Evolutionary conservation across 2,888 invertebrate genomes (phyloP), one percentile per base, ranked within the genome.

Genomic region (Schrankia costaestrigalis): DNA sequence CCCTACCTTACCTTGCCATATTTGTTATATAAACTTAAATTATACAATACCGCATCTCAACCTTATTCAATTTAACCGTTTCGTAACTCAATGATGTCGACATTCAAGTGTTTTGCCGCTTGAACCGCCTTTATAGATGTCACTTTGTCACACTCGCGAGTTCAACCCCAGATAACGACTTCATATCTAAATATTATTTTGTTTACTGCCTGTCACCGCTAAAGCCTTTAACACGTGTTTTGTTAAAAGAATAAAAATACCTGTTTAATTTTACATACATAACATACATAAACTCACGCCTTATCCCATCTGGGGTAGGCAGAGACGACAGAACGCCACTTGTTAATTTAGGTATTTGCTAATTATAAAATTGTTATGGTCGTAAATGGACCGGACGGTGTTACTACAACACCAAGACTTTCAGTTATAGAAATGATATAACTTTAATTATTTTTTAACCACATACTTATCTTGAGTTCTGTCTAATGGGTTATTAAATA

Each of bases 101-200:
- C 63, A 67, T 70, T 75, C 70, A 65, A 79, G 77, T 76, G 69
- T 78, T 78, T 74, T 74, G 70, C 63, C 68, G 70, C 64, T 64
- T 71, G 64, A 74, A 73, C 71, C 71, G 71, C 73, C 65, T 76
- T 77, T 74, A 75, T 73, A 74, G 74, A 74, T 73, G 76, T 79
- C 77, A 79, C 71, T 78, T 78, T 76, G 71, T 76, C 73, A 75
- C 75, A 76, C 69, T 71, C 69, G 54, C 63, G 58, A 70, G 68
- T 68, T 76, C 63, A 69, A 62, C 60, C 62, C 53, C 67, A 72
- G 71, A 71, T 74, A 74, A 76, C 71, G 72, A 61, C 68, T 68
- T 76, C 66, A 74, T 68, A 67, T 62, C 62, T 65, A 62, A 63
- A 58, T 65, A 63, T 56, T 56, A 55, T 58, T 54, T 46, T 54